Evolutionary conservation across 2,113 vertebrate genomes (phyloP).

Genomic region (Antechinus flavipes): DNA sequence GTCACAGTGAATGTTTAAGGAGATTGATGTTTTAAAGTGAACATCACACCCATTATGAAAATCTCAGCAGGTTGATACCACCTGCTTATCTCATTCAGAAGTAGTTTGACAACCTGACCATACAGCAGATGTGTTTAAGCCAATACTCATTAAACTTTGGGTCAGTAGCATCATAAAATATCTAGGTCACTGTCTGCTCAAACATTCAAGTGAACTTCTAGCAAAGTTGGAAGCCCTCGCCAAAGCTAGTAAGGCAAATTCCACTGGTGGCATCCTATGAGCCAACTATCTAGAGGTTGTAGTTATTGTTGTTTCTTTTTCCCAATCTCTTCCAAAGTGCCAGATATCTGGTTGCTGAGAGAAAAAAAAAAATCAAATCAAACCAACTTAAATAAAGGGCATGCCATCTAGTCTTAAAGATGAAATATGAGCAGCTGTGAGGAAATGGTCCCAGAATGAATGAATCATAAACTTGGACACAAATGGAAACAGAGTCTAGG

Average conservation of each 20-base stretch:
- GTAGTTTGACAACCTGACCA: neutral
- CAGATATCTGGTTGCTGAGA: neutral
- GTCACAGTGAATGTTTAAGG: neutral
- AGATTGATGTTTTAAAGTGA: neutral
- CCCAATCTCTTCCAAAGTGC: neutral
- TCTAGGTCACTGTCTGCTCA: neutral
- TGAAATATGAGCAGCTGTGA: slow-evolving; percentile 43
- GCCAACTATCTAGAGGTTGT: neutral
- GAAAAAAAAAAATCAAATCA: neutral
- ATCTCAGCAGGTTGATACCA: neutral
- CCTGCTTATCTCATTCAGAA: neutral
- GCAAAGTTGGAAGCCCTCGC: neutral
- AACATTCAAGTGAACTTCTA: neutral
- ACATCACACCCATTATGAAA: neutral
- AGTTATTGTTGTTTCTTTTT: neutral
- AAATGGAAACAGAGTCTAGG: neutral
- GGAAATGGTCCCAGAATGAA: slow-evolving; percentile 36
- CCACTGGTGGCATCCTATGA: neutral
- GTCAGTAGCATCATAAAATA: too few relatives aligned
- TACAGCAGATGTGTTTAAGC: neutral
- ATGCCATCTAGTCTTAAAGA: slow-evolving; percentile 6
- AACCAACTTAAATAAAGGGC: neutral
- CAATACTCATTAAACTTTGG: neutral
- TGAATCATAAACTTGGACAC: neutral
- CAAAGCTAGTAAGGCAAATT: neutral